Percentiles rank a stretch among this genome's conserved stretches.
Conservation (phyloP, 2,797 vertebrate species). For the Artibeus lituratus region DNA sequence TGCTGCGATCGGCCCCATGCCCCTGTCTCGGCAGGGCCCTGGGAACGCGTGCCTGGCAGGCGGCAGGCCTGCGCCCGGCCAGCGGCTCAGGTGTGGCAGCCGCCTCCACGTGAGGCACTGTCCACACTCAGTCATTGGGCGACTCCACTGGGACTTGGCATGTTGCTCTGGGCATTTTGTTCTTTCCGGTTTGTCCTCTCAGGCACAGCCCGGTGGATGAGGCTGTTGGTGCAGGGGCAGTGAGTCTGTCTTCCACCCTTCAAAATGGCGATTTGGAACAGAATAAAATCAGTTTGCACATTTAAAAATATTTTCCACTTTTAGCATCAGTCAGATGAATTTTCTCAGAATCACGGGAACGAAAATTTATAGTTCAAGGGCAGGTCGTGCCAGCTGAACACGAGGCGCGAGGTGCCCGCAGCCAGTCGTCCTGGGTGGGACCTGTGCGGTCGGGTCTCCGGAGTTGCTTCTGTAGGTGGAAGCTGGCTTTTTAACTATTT, state of each 20-base stretch:
- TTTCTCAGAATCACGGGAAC: not conserved
- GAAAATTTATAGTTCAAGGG: not conserved
- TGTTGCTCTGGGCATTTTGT: rapidly evolving
- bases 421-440: not conserved
- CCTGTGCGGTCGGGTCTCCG: not conserved
- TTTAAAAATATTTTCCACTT: not conserved
- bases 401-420: rapidly evolving
- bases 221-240: not conserved
- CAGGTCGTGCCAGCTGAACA: rapidly evolving
- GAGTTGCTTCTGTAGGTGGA: not conserved
- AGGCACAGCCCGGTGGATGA: rapidly evolving
- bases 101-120: rapidly evolving
- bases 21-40: rapidly evolving
- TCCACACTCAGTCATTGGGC: rapidly evolving
- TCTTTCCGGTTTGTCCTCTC: not conserved
- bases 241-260: not conserved
- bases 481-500: not conserved
- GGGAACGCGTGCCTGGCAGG: rapidly evolving
- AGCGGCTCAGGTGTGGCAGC: rapidly evolving
- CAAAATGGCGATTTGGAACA: not conserved
- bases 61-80: rapidly evolving
- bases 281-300: not conserved
- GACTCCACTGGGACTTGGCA: not conserved
- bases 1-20: not conserved
- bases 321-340: not conserved